Evolutionary conservation across 2,797 vertebrate genomes (phyloP).

Genomic region (Chloroceryle amazona): DNA sequence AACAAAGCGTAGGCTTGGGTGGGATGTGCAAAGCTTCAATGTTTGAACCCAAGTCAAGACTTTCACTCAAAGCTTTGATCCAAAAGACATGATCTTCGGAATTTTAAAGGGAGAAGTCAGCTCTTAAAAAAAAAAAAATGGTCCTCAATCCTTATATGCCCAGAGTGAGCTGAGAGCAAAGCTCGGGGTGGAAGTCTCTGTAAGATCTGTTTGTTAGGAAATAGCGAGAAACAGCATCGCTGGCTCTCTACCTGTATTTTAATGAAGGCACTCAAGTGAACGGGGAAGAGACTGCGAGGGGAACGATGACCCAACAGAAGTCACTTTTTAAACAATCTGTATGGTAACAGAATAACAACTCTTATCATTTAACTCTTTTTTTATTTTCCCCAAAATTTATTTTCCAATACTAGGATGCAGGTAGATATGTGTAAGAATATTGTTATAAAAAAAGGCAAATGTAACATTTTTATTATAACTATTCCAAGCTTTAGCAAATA

Average conservation of each 20-base stretch:
- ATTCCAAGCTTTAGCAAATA: neutral
- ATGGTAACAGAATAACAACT: neutral
- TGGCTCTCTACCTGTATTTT: neutral
- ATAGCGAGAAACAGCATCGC: neutral
- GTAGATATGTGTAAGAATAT: neutral
- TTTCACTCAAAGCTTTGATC: neutral
- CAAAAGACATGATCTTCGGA: neutral
- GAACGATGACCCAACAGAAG: neutral
- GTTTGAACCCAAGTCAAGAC: neutral
- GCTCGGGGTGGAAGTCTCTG: neutral
- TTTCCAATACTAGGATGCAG: neutral
- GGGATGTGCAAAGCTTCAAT: neutral
- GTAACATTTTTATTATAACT: neutral
- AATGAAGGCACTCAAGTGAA: neutral
- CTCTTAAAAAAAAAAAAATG: neutral
- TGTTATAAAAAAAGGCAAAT: neutral
- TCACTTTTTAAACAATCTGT: neutral
- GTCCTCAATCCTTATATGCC: neutral
- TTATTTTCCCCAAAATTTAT: neutral
- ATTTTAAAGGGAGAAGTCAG: neutral
- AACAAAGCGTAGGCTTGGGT: rapidly evolving
- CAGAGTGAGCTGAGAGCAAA: neutral
- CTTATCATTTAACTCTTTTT: no score
- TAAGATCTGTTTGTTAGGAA: neutral
- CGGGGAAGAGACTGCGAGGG: neutral